Base-by-base conservation (phyloP, 2,113 vertebrate species). In the Lanius collurio region DNA sequence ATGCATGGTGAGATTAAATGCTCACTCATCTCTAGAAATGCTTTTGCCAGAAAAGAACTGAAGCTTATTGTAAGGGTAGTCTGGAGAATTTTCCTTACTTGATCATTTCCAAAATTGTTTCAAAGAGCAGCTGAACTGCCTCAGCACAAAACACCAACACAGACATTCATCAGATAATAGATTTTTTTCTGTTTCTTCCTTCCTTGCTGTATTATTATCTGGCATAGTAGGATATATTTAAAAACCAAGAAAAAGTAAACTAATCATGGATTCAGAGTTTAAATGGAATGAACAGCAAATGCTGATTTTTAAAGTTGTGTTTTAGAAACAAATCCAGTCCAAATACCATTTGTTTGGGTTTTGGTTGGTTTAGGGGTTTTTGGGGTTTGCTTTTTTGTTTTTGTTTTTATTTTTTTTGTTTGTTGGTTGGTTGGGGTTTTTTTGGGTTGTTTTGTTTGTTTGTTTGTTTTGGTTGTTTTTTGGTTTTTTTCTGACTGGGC, bases 1-100 rank as follows among this genome's bases (percentile, higher is more conserved):
- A 87, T 35, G 46, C 74, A 18, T 65, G 27, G n/a, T 71, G 63
- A 85, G 47, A 47, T 6, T 76, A 70, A 93, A 47, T 55, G 15
- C 42, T 76, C 62, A 42, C 50, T 91, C 53, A 68, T 87, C 49
- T 71, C 53, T 90, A 35, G 65, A 49, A 46, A 37, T 76, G 23
- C 15, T 93, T 94, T 87, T 91, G 74, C 91, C 89, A 96, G 84
- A 87, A 87, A 73, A 93, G 46, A 91, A 77, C 59, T 90, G 63
- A 53, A 57, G 30, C 27, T 91, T 65, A 74, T 88, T 89, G 63
- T 94, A 71, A 63, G 50, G 30, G 18, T 47, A 79, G 30, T 80
- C 87, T 91, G 78, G 89, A 95, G 59, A 93, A 83, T 89, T 95
- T 97, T 95, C 57, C 68, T 86, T 94, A 52, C 80, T 82, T 85